Base-by-base conservation (phyloP, 2,797 vertebrate genomes). In the Caiman crocodilus region DNA sequence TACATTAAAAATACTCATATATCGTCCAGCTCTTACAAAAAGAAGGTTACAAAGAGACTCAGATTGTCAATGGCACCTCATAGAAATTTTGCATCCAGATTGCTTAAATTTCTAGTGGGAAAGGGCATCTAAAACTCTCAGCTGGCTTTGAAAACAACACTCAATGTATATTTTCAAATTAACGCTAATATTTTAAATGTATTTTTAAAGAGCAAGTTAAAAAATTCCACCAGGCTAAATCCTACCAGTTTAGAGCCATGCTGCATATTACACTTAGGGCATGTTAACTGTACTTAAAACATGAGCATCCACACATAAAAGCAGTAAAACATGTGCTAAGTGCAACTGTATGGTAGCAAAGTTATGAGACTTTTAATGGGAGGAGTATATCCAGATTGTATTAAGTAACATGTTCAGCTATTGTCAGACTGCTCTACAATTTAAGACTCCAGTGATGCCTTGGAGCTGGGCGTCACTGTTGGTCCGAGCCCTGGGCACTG, bases 101-200 rank as follows among this genome's bases (percentile, higher is more conserved):
- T 60, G 77, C 55, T 26, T 65, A 28, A 18, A 79, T 83, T 90
- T 91, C 84, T 88, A 26, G 85, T 75, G 80, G 73, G 28, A 74
- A 76, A 74, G 88, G 73, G 57, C 18, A 32, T 57, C 87, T 64
- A 87, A 94, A 93, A 94, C 1, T 1, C 23, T 91, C 13, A 1
- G 1, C 28, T 87, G 69, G 14, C 60, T 96, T 89, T 78, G 71
- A 93, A 94, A 91, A 69, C 42, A 50, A 78, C 76, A 65, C 20
- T 78, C 28, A 61, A 75, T 13, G 9, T 79, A 0, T 35, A 79
- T 32, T 74, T 89, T 32, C 60, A 87, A 93, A 89, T 64, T 91
- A 69, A 83, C 92, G 67, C 25, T 32, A 88, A 77, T 82, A 90
- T 61, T 85, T 87, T 55, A 92, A 94, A 90, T 55, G 32, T 61